These are phyloP conservation scores for Trisateles emortualis DNA, from an alignment of 2,888 invertebrate genomes.

Conservation along the genomic window DNA sequence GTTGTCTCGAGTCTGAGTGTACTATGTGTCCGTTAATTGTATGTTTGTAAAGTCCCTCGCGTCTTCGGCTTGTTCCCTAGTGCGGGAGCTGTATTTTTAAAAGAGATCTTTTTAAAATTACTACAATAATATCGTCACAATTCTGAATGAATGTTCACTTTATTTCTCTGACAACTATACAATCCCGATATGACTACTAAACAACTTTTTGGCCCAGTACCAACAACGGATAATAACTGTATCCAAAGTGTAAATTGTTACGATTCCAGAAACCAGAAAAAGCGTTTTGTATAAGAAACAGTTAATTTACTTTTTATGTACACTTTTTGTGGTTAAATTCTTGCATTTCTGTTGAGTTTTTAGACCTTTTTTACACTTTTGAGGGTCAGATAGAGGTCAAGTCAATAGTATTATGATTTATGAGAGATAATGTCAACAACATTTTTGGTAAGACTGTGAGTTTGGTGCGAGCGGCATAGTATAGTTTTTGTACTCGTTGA, in stretches of 20 bases:
- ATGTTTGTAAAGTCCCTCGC: too few relatives aligned
- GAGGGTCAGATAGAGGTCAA: constrained; percentile 7
- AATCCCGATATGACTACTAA: too few relatives aligned
- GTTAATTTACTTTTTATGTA: constrained; percentile 20
- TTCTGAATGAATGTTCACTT: too few relatives aligned
- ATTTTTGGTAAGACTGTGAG: constrained; percentile 2
- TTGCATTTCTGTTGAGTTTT: constrained; percentile 21
- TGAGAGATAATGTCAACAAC: constrained; percentile 31
- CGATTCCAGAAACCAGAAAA: constrained; percentile 14
- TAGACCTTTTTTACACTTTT: constrained; percentile 17
- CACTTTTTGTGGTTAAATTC: constrained; percentile 16
- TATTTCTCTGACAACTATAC: too few relatives aligned
- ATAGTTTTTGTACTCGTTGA: background rate
- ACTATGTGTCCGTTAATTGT: too few relatives aligned
- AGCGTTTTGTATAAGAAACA: constrained; percentile 15
- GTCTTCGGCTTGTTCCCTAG: too few relatives aligned
- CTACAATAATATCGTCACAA: too few relatives aligned
- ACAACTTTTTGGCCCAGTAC: too few relatives aligned
- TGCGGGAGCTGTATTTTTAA: too few relatives aligned
- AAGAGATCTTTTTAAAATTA: too few relatives aligned
- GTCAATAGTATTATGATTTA: constrained; percentile 19
- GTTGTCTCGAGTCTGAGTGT: too few relatives aligned
- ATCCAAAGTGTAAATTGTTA: constrained; percentile 23
- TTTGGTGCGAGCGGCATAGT: background rate
- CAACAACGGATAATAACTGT: constrained; percentile 9